These are phyloP conservation scores for Urosaurus nigricauda DNA, from an alignment of 2,797 vertebrate species.

Conservation along the genomic window DNA sequence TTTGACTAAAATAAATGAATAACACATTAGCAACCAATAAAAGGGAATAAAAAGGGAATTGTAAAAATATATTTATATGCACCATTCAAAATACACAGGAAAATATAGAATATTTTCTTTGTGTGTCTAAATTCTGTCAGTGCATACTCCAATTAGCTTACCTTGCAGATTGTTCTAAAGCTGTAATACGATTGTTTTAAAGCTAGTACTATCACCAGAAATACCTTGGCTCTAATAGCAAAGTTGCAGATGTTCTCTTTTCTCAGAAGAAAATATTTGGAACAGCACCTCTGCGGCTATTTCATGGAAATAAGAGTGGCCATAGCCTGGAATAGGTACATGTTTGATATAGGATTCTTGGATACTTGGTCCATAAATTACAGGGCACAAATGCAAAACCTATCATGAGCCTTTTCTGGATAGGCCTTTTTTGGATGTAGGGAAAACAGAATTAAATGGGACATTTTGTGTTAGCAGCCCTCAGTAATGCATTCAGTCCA, in stretches of 20 bases:
- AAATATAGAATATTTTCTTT: not conserved
- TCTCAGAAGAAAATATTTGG: not conserved
- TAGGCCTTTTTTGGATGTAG: not conserved
- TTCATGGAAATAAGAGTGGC: not conserved
- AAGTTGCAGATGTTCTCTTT: not conserved
- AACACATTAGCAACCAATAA: not conserved
- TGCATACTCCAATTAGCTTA: not conserved
- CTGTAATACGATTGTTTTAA: no score
- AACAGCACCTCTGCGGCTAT: not conserved
- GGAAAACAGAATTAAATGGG: no score
- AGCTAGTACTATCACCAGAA: no score
- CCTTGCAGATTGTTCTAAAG: not conserved
- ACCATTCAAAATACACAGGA: not conserved
- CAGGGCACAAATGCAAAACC: no score
- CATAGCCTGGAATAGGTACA: not conserved
- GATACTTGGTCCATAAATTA: not conserved
- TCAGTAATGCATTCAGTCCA: not conserved
- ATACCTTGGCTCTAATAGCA: not conserved
- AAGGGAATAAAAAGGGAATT: constrained; percentile 3
- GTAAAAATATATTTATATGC: constrained; percentile 2
- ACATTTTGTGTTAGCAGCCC: not conserved
- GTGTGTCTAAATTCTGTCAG: not conserved
- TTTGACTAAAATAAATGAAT: not conserved
- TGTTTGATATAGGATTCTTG: not conserved
- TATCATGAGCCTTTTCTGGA: not conserved